Base-by-base conservation (phyloP, 2,113 vertebrate species). In the Heterotis niloticus region DNA sequence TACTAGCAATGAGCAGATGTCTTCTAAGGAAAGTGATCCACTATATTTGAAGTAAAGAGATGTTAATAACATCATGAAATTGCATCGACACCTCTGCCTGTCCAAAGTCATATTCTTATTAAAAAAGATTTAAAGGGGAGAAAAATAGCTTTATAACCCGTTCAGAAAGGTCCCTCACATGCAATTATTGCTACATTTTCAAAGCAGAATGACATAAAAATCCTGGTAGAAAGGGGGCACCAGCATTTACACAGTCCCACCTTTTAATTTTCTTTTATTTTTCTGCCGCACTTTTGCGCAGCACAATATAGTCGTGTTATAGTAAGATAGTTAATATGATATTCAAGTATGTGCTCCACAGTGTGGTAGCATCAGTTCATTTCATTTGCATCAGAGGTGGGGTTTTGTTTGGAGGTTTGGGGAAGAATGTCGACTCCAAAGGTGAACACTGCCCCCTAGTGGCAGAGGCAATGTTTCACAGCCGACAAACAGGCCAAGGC, bases 391-490 rank as follows among this genome's bases (percentile, higher is more conserved):
- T n/a, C 56, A 62, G 64, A 59, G 29, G 56, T 60, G 5, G 54
- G 23, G 29, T 16, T 71, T 34, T 67, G 12, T 11, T 16, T 44
- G 57, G 10, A 62, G 29, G 18, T 52, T 20, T 57, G 23, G 26
- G 4, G 66, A 4, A 12, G 23, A 34, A 23, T 28, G n/a, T 28
- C 11, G 54, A 80, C 77, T 20, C 29, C 68, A 73, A 81, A 69
- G 79, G 56, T 57, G 66, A 70, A 73, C 73, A 80, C 77, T 80
- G 79, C 83, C 84, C 64, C 83, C 86, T 80, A 64, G 75, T 84
- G 83, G 7, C 34, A 44, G 34, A 44, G 7, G 34, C 7, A 16
- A 5, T 28, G 70, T 54, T 76, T 81, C 78, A 81, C 51, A 18
- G 16, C 16, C 29, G 64, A 56, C 3, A 44, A 44, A 7, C 34